Conservation (phyloP, 2,113 vertebrate species). For the Nibea albiflora region DNA sequence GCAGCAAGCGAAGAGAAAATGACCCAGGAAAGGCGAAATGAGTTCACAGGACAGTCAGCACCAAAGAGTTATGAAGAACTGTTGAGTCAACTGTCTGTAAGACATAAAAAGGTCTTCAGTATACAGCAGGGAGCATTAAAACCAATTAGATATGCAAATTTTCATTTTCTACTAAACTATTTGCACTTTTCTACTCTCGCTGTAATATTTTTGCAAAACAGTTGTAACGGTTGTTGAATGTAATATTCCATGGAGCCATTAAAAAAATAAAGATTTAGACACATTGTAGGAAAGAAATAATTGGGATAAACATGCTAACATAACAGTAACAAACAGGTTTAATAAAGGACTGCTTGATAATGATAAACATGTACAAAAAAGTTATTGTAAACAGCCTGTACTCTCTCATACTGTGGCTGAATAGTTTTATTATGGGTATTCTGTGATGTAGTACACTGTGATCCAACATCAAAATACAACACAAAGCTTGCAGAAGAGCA, state of each 20-base stretch:
- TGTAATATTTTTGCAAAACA: background rate
- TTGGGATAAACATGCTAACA: background rate
- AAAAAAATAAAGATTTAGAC: background rate
- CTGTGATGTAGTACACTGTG: background rate
- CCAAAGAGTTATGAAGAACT: slow-evolving; percentile 32
- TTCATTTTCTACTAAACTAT: background rate
- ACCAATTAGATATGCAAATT: slow-evolving; percentile 17
- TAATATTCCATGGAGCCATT: background rate
- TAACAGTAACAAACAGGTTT: background rate
- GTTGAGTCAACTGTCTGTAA: slow-evolving; percentile 47
- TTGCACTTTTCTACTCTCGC: background rate
- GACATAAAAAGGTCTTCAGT: slow-evolving; percentile 28
- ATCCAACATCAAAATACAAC: slow-evolving; percentile 1
- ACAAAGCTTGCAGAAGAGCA: slow-evolving; percentile 16
- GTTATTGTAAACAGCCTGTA: background rate
- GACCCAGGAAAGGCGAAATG: slow-evolving; percentile 45
- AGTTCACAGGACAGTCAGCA: slow-evolving; percentile 55
- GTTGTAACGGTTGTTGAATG: background rate
- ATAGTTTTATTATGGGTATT: background rate
- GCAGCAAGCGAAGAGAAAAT: slow-evolving; percentile 35
- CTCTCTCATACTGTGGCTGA: background rate
- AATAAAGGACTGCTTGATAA: background rate
- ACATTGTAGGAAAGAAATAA: background rate
- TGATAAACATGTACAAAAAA: background rate
- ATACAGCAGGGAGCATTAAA: slow-evolving; percentile 22